Conservation (phyloP, 2,113 vertebrate genomes). For the Pteruthius melanotis region DNA sequence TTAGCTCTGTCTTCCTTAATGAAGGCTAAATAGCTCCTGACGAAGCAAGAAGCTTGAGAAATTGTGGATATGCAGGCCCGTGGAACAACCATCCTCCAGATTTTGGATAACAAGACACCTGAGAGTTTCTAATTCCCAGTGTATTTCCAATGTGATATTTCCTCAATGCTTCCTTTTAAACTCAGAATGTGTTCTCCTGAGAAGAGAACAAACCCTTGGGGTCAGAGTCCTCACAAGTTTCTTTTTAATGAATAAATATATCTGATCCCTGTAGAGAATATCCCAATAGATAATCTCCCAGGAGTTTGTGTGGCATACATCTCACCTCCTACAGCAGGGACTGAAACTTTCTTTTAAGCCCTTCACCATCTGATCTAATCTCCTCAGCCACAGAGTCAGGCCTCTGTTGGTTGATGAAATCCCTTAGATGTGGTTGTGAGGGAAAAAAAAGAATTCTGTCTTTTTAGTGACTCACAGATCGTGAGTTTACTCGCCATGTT, state of each 20-base stretch:
- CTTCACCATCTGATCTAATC: background rate
- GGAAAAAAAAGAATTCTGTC: rapidly evolving
- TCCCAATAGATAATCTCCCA: background rate
- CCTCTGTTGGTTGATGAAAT: background rate
- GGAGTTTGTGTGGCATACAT: background rate
- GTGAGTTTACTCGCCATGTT: background rate
- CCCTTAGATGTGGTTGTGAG: background rate
- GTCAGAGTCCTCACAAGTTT: background rate
- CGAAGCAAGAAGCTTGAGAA: background rate
- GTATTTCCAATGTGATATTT: background rate
- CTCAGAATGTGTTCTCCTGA: background rate
- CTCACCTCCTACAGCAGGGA: background rate
- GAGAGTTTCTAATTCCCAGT: background rate
- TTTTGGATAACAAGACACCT: background rate
- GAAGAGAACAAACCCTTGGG: background rate
- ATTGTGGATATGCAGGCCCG: background rate
- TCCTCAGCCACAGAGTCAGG: background rate
- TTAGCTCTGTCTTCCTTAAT: background rate
- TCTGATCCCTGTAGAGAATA: background rate
- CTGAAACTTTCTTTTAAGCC: background rate
- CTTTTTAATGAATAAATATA: background rate
- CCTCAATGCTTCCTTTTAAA: background rate
- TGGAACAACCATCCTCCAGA: background rate
- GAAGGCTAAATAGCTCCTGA: background rate
- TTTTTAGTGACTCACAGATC: background rate